Base-by-base conservation (phyloP, 1,140 invertebrate species). In the Ptiloglossa arizonensis region DNA sequence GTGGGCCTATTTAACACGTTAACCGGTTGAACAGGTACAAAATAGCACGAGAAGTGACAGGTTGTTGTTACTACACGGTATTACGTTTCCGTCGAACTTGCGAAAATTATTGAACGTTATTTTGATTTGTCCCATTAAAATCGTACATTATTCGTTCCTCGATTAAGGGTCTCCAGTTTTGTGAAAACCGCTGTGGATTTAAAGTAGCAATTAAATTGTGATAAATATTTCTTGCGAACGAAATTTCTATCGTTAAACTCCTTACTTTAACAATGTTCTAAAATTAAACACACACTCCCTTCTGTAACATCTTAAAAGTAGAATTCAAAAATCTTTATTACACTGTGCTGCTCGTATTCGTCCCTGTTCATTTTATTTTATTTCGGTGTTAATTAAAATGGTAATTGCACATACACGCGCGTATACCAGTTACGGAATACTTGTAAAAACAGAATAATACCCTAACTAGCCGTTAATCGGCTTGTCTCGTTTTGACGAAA, bases 1-100 rank as follows among this genome's bases (percentile, higher is more conserved):
- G 44, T 44, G 35, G 57, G 63, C 6, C 68, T 70, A 77, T 62
- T 77, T 77, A 77, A 70, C 75, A 63, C 67, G 48, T 71, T 68
- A 41, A 71, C 75, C 56, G 57, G 67, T 71, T 9, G 24, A 56
- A 35, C 68, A 35, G 35, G 57, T 77, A 77, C 9, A 24, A 71
- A 77, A 54, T 19, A 54, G 48, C 19, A 17, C 0, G n/a, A 29
- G 27, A 62, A 71, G 57, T 71, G 68, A 69, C 46, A 62, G 67
- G 66, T 62, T 44, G 66, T 32, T 52, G 32, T 22, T 52, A 17
- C 59, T 27, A 2, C n/a, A 8, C n/a, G 8, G 22, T 19, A n/a
- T 17, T 35, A 8, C 15, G 54, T 60, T 69, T 15, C 66, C 27
- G 27, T 60, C 46, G 6, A 1, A 0, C 4, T 35, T 5, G 41